Evolutionary conservation across 53 echinoderm and acorn worm genomes (phyloP).

Genomic region (Actinopyga echinites): DNA sequence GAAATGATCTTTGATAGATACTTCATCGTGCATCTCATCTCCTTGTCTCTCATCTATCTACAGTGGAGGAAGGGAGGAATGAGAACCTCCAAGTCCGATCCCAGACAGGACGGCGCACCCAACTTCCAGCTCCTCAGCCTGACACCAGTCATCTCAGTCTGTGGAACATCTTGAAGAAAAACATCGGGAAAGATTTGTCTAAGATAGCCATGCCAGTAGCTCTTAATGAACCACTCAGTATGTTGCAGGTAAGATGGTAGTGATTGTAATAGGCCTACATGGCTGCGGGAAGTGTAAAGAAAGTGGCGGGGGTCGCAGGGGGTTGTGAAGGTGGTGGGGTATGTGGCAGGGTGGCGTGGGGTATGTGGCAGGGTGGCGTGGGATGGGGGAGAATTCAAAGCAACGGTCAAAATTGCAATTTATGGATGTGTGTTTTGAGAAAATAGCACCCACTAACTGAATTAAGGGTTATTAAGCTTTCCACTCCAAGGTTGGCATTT

Average conservation of each 20-base stretch:
- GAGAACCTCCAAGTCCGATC: conserved; percentile 67
- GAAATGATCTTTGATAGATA: background rate
- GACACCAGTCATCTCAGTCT: conserved; percentile 94
- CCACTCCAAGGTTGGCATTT: too few relatives aligned
- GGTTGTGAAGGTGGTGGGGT: too few relatives aligned
- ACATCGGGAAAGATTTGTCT: conserved; percentile 97
- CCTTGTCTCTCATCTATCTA: background rate
- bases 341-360: too few relatives aligned
- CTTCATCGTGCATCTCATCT: background rate
- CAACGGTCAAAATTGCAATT: too few relatives aligned
- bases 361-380: too few relatives aligned
- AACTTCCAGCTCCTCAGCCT: conserved; percentile 88
- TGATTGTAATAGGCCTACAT: too few relatives aligned
- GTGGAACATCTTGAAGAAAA: conserved; percentile 98
- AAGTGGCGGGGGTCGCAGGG: too few relatives aligned
- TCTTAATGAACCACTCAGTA: conserved; percentile 97
- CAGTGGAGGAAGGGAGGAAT: conserved; percentile 89
- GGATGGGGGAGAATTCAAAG: too few relatives aligned
- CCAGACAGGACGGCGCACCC: conserved; percentile 88
- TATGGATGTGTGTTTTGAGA: too few relatives aligned
- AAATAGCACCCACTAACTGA: too few relatives aligned
- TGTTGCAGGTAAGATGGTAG: conserved; percentile 79
- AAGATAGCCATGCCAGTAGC: conserved; percentile 99
- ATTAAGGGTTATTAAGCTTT: too few relatives aligned
- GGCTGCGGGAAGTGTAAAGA: too few relatives aligned